Percentiles rank a stretch among this genome's conserved stretches.
phyloP scores from a whole-genome alignment of 2,797 vertebrate species.

The Hypotaenidia philippensis region DNA sequence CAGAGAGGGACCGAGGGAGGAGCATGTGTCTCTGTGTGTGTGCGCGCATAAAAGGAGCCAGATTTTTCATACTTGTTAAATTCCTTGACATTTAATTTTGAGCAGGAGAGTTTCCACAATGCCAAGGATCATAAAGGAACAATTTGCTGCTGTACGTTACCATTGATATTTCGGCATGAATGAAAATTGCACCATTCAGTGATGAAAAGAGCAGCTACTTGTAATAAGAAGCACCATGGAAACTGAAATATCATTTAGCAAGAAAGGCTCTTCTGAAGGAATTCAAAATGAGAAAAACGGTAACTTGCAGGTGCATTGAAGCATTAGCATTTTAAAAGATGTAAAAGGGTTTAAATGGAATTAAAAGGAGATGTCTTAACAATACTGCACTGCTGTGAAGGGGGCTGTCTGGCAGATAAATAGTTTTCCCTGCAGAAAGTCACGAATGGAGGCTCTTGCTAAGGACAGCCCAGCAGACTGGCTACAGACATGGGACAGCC shows the following conservation, averaged over 20 bases:
- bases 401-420: background rate
- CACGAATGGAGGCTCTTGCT: background rate
- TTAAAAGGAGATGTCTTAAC: conserved; percentile 42
- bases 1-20: background rate
- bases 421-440: background rate
- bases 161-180: conserved; percentile 68
- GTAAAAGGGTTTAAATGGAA: conserved; percentile 27
- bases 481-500: background rate
- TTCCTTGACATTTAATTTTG: conserved; percentile 63
- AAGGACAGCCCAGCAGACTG: background rate
- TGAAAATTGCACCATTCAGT: conserved; percentile 46
- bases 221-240: conserved; percentile 59
- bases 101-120: conserved; percentile 49
- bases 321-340: conserved; percentile 36
- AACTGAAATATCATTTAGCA: conserved; percentile 67
- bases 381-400: background rate
- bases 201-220: conserved; percentile 58
- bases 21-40: fast-evolving
- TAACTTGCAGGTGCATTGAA: background rate
- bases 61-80: conserved; percentile 54
- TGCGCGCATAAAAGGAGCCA: background rate
- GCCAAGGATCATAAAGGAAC: conserved; percentile 66
- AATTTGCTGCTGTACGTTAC: conserved; percentile 65
- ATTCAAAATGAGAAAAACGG: conserved; percentile 31
- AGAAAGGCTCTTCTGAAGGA: conserved; percentile 27